phyloP scores from a whole-genome alignment of 2,113 vertebrate species.

The Zosterops pallidus region DNA sequence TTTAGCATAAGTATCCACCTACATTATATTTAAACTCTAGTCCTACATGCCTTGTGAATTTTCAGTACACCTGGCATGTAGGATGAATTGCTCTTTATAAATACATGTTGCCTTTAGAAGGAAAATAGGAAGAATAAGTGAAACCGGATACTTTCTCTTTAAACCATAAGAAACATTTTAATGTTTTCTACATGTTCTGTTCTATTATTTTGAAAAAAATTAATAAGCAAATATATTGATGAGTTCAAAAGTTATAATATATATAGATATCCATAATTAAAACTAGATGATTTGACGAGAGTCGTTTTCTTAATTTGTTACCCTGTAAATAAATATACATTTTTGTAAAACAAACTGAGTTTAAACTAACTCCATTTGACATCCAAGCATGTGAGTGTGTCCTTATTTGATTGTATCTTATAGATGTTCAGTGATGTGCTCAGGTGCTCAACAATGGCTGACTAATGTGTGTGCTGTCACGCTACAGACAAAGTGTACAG shows the following conservation, averaged over 20 bases:
- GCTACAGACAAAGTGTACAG: slow-evolving; percentile 75
- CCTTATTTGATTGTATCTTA: slow-evolving; percentile 81
- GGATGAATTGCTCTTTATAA: slow-evolving; percentile 40
- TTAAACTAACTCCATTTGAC: slow-evolving; percentile 79
- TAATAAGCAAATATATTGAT: slow-evolving; percentile 36
- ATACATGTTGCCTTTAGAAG: slow-evolving; percentile 57
- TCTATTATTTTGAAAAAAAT: slow-evolving; percentile 49
- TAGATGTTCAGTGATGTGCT: slow-evolving; percentile 84
- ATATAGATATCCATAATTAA: slow-evolving; percentile 71
- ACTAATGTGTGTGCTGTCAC: slow-evolving; percentile 81
- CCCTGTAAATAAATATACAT: slow-evolving; percentile 88
- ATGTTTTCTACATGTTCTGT: slow-evolving; percentile 62
- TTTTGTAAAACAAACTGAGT: slow-evolving; percentile 85
- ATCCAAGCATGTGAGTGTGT: slow-evolving; percentile 92
- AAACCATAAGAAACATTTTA: slow-evolving; percentile 63
- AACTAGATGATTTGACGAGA: slow-evolving; percentile 78
- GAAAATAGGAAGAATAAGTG: slow-evolving; percentile 55
- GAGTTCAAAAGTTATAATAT: slow-evolving; percentile 67
- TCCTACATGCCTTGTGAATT: slow-evolving; percentile 27
- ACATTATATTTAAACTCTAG: slow-evolving; percentile 13
- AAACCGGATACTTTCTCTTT: slow-evolving; percentile 75
- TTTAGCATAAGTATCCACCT: slow-evolving; percentile 44
- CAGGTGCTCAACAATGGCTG: slow-evolving; percentile 80
- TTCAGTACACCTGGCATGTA: background rate
- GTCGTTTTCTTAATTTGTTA: slow-evolving; percentile 82